These are phyloP conservation scores for Marasmarcha lunaedactyla DNA, from an alignment of 2,888 invertebrate species.

Conservation along the genomic window DNA sequence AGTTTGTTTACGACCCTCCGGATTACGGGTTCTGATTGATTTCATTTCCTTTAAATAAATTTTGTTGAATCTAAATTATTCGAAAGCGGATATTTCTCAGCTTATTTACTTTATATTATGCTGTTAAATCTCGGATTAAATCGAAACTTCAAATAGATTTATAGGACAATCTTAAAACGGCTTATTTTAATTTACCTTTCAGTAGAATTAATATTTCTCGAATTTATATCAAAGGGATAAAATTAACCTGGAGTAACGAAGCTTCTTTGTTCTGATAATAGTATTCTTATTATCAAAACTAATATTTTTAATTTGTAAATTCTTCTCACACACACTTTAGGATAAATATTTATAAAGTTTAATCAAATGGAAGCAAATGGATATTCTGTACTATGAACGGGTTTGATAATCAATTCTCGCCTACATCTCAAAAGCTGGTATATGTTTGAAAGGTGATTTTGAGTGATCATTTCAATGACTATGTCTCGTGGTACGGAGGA, in stretches of 20 bases:
- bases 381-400: slow-evolving; percentile 56
- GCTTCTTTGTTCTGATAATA: too few species aligned
- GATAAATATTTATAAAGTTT: slow-evolving; percentile 39
- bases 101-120: slow-evolving; percentile 40
- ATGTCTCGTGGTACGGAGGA: slow-evolving; percentile 7
- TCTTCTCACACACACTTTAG: slow-evolving; percentile 17
- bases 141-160: slow-evolving; percentile 29
- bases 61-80: slow-evolving; percentile 31
- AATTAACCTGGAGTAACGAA: slow-evolving; percentile 17
- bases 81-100: slow-evolving; percentile 28
- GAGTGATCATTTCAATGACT: too few species aligned
- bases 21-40: slow-evolving; percentile 63
- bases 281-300: too few species aligned
- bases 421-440: too few species aligned
- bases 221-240: slow-evolving; percentile 18
- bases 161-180: slow-evolving; percentile 19
- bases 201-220: slow-evolving; percentile 24
- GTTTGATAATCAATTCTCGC: slow-evolving; percentile 56
- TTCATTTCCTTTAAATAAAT: slow-evolving; percentile 49
- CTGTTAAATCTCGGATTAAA: slow-evolving; percentile 38
- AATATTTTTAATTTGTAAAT: too few species aligned
- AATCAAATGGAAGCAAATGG: slow-evolving; percentile 53
- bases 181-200: slow-evolving; percentile 27
- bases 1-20: slow-evolving; percentile 56
- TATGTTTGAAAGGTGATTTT: too few species aligned